These are phyloP conservation scores for Pissodes strobi DNA, from an alignment of 1,140 invertebrate species.

Conservation along the genomic window DNA sequence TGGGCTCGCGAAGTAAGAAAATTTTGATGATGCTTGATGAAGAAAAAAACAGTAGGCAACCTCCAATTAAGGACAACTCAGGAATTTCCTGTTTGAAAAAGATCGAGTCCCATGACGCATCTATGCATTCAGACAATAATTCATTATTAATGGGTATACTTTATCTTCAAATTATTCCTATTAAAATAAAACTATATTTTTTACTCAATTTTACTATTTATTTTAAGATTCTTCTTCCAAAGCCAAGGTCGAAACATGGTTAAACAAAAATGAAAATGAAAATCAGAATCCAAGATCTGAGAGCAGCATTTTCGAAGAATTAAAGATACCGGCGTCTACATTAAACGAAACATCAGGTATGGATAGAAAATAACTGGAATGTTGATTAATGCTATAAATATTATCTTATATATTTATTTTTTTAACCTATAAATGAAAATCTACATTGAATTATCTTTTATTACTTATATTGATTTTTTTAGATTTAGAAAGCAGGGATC, in stretches of 20 bases:
- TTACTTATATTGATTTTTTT: no score
- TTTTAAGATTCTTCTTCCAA: slow-evolving; percentile 13
- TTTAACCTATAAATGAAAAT: no score
- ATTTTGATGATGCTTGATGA: no score
- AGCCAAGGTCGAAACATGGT: slow-evolving; percentile 3
- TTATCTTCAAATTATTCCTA: slow-evolving; percentile 1
- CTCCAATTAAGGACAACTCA: neutral
- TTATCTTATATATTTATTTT: no score
- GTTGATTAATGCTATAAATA: no score
- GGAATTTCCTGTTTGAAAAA: neutral
- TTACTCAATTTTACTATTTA: slow-evolving; percentile 10
- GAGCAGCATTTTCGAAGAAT: neutral
- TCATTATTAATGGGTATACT: slow-evolving; percentile 1
- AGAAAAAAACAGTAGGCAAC: slow-evolving; percentile 1
- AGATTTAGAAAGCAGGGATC: slow-evolving; percentile 3
- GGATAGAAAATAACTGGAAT: no score
- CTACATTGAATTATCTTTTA: no score
- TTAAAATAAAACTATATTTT: neutral
- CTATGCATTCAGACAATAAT: neutral
- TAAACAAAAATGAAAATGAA: slow-evolving; percentile 5
- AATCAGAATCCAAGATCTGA: slow-evolving; percentile 1
- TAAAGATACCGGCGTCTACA: neutral
- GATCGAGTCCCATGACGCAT: neutral
- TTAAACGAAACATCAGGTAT: no score
- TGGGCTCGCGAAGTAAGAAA: no score